These are phyloP conservation scores for Heliocidaris erythrogramma DNA, from an alignment of 35 echinoderm and acorn worm genomes.

Conservation along the genomic window DNA sequence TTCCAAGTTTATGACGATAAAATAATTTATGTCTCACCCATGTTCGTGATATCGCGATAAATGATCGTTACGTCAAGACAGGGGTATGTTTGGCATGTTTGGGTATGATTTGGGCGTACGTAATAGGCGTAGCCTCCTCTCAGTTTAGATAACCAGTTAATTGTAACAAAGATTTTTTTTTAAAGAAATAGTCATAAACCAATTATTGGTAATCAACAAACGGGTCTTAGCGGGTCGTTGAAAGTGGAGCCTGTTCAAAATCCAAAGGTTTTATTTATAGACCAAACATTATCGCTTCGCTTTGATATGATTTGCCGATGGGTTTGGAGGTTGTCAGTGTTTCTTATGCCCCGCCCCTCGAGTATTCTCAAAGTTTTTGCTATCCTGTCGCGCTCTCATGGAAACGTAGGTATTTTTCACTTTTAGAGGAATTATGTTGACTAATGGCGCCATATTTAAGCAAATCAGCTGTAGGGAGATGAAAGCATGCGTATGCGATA, in stretches of 20 bases:
- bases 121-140: not conserved
- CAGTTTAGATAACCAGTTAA: not conserved
- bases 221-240: not conserved
- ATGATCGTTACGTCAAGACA: not conserved
- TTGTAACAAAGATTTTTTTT: not conserved
- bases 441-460: not conserved
- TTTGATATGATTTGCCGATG: not conserved
- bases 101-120: not conserved
- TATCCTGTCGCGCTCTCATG: not conserved
- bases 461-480: not conserved
- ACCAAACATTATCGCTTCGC: not conserved
- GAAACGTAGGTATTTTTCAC: not conserved
- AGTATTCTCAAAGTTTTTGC: not conserved
- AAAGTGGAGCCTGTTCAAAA: not conserved
- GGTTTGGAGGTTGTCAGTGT: not conserved
- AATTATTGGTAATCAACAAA: not conserved
- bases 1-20: not conserved
- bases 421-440: not conserved
- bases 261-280: not conserved
- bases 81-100: not conserved
- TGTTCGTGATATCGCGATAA: not conserved
- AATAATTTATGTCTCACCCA: not conserved
- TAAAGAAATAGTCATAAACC: not conserved
- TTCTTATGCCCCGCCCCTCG: not conserved
- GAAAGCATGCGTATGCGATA: not conserved